Percentiles rank a stretch among this genome's conserved stretches.
Conservation (phyloP, 1,140 invertebrate species). For the Latrodectus geometricus region DNA sequence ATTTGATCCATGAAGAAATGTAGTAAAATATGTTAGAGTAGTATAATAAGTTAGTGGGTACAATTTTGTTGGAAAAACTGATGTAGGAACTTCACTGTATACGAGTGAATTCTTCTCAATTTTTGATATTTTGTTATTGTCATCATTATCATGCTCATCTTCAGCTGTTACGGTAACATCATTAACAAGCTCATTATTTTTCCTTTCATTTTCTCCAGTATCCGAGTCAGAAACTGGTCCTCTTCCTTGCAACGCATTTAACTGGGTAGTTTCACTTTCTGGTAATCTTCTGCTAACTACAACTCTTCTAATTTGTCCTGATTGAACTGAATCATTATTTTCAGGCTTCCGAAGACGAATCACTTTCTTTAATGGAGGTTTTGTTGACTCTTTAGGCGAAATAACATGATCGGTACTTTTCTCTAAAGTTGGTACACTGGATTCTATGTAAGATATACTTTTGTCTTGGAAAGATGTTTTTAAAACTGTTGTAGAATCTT, state of each 20-base stretch:
- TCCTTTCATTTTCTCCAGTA: slow-evolving; percentile 4
- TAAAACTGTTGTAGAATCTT: neutral
- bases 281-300: slow-evolving; percentile 43
- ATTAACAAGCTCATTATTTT: neutral
- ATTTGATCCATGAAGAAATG: slow-evolving; percentile 88
- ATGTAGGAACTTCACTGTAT: neutral
- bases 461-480: neutral
- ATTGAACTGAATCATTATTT: neutral
- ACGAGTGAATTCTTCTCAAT: neutral
- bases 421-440: neutral
- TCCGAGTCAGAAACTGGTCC: slow-evolving; percentile 20
- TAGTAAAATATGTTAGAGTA: slow-evolving; percentile 93
- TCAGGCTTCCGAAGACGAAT: slow-evolving; percentile 52
- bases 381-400: neutral
- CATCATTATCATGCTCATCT: slow-evolving; percentile 26
- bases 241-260: slow-evolving; percentile 29
- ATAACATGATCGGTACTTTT: slow-evolving; percentile 12
- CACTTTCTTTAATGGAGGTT: slow-evolving; percentile 49
- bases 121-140: slow-evolving; percentile 21
- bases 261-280: neutral
- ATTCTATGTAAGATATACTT: neutral
- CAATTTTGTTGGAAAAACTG: slow-evolving; percentile 47
- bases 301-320: slow-evolving; percentile 31
- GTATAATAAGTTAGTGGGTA: slow-evolving; percentile 73
- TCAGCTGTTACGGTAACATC: neutral